Base-by-base conservation (phyloP, 2,888 invertebrate genomes). In the Stegana nigrithorax region DNA sequence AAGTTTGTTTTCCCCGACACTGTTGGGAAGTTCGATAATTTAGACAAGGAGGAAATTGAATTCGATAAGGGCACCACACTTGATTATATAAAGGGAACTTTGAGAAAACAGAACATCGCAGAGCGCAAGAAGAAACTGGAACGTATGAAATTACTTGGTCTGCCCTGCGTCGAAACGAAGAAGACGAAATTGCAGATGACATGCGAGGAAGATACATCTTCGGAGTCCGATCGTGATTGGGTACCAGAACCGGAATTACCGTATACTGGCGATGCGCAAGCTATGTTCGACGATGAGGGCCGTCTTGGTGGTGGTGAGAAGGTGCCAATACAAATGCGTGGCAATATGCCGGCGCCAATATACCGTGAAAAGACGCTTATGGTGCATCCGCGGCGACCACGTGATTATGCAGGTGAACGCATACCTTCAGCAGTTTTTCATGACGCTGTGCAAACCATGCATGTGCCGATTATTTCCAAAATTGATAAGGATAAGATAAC, bases 281-380 rank as follows among this genome's bases (percentile, higher is more conserved):
- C 32, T 5, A 12, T 39, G 8, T 59, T 58, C 10, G 66, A 26
- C 1, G 26, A 10, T 29, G 51, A 14, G 8, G 27, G 51, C 17
- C 2, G 8, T 3, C 5, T 19, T 1, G 51, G 51, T 0, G 64
- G 69, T 2, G 39, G 36, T 0, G 65, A 60, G 0, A 4, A 21
- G 1, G 26, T 72, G 25, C 71, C 76, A 2, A 26, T 75, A 1
- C 66, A 64, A 0, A 61, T 55, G 39, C 78, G 82, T 0, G 75
- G 81, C 1, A 84, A 84, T 56, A 84, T 85, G 83, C 85, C 84
- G 1, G 85, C 85, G 0, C 83, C 85, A 0, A 50, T 67, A 47
- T 71, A 67, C 44, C 75, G 85, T 0, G 83, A 85, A 62, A 73
- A 82, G 2, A 84, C 84, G 0, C 63, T 85, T 1, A 70, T 75